Conservation (phyloP, 2,113 vertebrate genomes). For the Apodemus sylvaticus region DNA sequence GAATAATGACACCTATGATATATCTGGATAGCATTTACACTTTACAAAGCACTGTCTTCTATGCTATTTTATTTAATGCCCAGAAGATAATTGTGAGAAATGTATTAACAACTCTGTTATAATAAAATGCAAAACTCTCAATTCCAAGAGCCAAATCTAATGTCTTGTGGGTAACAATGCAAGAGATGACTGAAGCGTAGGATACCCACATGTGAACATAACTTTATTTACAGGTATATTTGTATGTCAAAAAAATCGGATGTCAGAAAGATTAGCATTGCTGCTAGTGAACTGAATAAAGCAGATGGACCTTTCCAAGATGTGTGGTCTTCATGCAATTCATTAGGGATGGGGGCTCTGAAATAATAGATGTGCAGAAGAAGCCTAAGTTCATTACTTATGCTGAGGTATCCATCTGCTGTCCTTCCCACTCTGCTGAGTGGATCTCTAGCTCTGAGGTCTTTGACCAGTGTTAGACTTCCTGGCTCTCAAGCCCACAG, state of each 20-base stretch:
- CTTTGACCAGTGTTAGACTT: not conserved
- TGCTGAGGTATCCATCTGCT: not conserved
- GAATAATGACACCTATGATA: not conserved
- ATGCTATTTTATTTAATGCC: not conserved
- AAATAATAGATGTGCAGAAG: not conserved
- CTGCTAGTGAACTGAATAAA: not conserved
- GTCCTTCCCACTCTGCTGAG: fast-evolving
- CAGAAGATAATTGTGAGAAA: conserved; percentile 34
- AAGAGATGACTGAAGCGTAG: not conserved
- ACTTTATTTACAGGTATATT: not conserved
- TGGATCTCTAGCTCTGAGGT: not conserved
- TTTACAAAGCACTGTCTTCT: conserved; percentile 24
- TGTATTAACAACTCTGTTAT: not conserved
- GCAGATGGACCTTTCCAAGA: not conserved
- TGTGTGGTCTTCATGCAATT: not conserved
- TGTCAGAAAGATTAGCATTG: not conserved
- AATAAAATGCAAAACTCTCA: not conserved
- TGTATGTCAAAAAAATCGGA: not conserved
- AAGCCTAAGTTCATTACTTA: not conserved
- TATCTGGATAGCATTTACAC: not conserved
- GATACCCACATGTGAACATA: not conserved
- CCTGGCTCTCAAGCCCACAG: not conserved
- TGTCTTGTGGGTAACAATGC: not conserved
- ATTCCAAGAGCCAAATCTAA: not conserved
- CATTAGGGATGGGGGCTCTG: not conserved